Evolutionary conservation across 2,888 invertebrate genomes (phyloP), one percentile per base, ranked within the genome.

Genomic region (Euphydryas editha): DNA sequence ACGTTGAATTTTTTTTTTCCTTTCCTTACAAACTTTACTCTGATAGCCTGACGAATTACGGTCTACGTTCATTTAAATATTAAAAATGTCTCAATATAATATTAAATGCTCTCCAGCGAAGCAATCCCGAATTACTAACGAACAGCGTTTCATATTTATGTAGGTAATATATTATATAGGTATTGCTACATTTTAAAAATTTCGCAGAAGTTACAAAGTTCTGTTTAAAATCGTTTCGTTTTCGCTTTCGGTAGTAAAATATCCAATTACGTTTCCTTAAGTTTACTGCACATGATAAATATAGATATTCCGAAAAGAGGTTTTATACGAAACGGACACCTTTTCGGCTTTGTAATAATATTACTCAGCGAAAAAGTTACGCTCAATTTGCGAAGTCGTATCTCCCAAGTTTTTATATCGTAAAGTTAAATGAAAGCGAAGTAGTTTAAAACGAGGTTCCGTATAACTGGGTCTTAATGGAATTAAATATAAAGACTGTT

Each of bases 351-450:
- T 59, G 63, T 70, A 72, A 72, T 69, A 70, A 71, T 65, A 69
- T 73, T 72, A 74, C 70, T 68, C 62, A 65, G 69, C 64, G 58
- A 62, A 67, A 75, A 81, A 81, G 76, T 84, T 81, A 75, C 74
- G 71, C 76, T 76, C 78, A 82, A 82, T 82, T 83, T 81, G 77
- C 73, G 70, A 79, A 80, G 78, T 78, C 75, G 77, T 76, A 78
- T 82, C 81, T 80, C 78, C 57, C 67, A 64, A 70, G 77, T 83
- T 85, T 87, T 86, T 86, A 79, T 80, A 80, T 75, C 76, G 74
- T 74, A 78, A 86, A 87, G 81, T 86, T 86, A 80, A 86, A 84
- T 83, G 76, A 81, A 80, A 78, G 75, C 69, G 75, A 76, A 82
- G 79, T 80, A 83, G 80, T 84, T 85, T 76, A 72, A 79, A 83